Evolutionary conservation across 2,888 invertebrate genomes (phyloP).

Genomic region (Phortica magna): DNA sequence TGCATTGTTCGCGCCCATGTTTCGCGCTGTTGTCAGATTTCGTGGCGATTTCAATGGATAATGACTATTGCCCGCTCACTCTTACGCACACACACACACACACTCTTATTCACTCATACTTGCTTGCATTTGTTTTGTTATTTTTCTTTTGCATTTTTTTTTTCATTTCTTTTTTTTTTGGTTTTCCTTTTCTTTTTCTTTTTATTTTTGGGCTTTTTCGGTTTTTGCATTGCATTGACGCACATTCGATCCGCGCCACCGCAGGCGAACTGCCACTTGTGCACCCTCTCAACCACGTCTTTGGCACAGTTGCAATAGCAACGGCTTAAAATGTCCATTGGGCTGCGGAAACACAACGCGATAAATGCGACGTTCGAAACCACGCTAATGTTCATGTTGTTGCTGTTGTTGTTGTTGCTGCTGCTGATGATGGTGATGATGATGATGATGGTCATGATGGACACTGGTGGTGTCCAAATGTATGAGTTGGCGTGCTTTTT

Average conservation of each 20-base stretch:
- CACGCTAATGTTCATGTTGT: no score
- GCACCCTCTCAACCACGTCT: no score
- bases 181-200: not conserved
- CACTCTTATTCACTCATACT: not conserved
- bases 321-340: not conserved
- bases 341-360: not conserved
- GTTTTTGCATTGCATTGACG: not conserved
- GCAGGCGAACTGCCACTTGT: no score
- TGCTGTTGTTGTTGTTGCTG: no score
- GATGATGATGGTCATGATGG: no score
- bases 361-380: not conserved
- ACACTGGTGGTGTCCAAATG: no score
- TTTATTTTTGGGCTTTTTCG: not conserved
- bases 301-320: not conserved
- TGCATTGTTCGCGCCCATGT: slow-evolving; percentile 43
- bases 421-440: no score
- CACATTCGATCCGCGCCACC: not conserved
- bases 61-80: not conserved
- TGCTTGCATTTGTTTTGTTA: not conserved
- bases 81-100: not conserved
- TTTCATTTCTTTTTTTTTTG: not conserved
- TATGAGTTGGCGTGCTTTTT: not conserved
- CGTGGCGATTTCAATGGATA: slow-evolving; percentile 36
- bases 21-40: slow-evolving; percentile 48
- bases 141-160: no score